phyloP scores from a whole-genome alignment of 2,113 vertebrate species.

The Henicopernis longicauda region DNA sequence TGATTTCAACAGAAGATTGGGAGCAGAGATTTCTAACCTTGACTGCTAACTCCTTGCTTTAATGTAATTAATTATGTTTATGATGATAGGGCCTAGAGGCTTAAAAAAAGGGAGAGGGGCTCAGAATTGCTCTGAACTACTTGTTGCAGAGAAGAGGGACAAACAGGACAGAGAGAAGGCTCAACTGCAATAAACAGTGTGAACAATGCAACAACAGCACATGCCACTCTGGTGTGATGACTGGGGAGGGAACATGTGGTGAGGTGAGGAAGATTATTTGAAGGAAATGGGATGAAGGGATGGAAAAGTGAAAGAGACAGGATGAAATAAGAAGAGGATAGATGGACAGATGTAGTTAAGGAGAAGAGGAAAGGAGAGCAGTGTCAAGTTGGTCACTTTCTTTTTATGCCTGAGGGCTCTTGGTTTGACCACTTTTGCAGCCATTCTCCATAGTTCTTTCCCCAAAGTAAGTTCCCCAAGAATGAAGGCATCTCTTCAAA shows the following conservation, averaged over 20 bases:
- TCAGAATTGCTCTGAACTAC: neutral
- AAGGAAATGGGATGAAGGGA: neutral
- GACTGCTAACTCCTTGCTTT: neutral
- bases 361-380: neutral
- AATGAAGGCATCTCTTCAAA: neutral
- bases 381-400: neutral
- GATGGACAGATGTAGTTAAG: neutral
- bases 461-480: neutral
- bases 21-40: neutral
- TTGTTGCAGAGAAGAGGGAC: neutral
- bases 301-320: neutral
- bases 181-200: neutral
- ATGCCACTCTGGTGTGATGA: neutral
- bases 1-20: neutral
- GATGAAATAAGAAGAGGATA: neutral
- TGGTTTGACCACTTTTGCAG: neutral
- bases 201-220: neutral
- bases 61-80: neutral
- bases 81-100: neutral
- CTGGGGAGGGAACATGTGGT: rapidly evolving
- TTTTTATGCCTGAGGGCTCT: neutral
- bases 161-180: neutral
- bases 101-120: neutral
- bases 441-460: neutral
- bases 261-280: neutral